Evolutionary conservation across 2,888 invertebrate genomes (phyloP), one percentile per base, ranked within the genome.

Genomic region (Philonicus albiceps): DNA sequence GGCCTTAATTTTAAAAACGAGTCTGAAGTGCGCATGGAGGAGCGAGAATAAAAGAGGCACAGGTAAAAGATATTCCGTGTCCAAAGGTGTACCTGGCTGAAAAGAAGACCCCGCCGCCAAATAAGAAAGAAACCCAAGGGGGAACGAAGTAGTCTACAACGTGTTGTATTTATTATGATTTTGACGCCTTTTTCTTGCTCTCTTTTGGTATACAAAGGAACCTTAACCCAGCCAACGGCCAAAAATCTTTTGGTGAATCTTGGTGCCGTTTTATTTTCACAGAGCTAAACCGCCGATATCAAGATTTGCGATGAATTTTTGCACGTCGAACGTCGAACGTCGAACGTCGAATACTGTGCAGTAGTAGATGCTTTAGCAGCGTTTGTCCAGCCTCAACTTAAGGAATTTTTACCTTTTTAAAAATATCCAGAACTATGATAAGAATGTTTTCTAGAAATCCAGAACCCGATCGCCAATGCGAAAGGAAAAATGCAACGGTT

Each of bases 141-240:
- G 34, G 81, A 81, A 81, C 30, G 34, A 81, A 34, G 81, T 81
- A 55, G 81, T 55, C 81, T 81, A 34, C 19, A 81, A 81, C 81
- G 64, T 81, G 81, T 81, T 81, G 81, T 81, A 64, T 81, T 81
- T 81, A 81, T 81, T 55, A 81, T 81, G 81, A 34, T 81, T 81
- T 81, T 81, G 81, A 81, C 81, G 81, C 81, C 81, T 81, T 81
- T 31, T 55, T 81, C 81, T 55, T 81, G 81, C 19, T 55, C 31
- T 78, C 4, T 81, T 81, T 81, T 81, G 13, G 13, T 4, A 34
- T n/a, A 43, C 81, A 81, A 31, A 31, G 11, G 55, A 53, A 64
- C 30, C 30, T 31, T 13, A 74, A 8, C 31, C 31, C 53, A 81
- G 76, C 40, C 34, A 76, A 31, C 27, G 27, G 34, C 34, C n/a